Conservation (phyloP, 2,113 vertebrate species). For the Neomonachus schauinslandi region DNA sequence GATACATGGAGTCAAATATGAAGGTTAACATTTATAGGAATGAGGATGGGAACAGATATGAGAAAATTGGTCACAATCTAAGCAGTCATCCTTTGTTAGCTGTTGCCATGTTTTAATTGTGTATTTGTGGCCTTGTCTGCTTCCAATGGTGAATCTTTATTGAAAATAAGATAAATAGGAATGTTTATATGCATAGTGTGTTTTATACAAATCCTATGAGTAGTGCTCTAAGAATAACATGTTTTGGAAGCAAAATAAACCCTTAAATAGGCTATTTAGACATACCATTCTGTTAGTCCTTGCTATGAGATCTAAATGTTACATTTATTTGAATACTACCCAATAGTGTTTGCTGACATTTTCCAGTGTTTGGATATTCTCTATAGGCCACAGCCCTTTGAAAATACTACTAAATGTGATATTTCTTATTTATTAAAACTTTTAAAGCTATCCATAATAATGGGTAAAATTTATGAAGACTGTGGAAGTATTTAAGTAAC, state of each 20-base stretch:
- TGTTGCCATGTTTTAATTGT: neutral
- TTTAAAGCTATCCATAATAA: neutral
- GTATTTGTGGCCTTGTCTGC: neutral
- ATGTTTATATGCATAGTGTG: neutral
- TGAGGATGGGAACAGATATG: neutral
- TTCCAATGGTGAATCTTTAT: neutral
- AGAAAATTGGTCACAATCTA: neutral
- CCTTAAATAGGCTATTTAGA: constrained; percentile 34
- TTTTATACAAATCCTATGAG: constrained; percentile 23
- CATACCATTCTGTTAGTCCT: constrained; percentile 44
- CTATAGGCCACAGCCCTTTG: neutral
- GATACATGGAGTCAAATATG: neutral
- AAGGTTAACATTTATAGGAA: neutral
- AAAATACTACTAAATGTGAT: constrained; percentile 39
- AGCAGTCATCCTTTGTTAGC: neutral
- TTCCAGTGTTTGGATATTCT: constrained; percentile 33
- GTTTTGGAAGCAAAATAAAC: constrained; percentile 56
- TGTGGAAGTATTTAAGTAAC: neutral
- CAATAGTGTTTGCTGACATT: constrained; percentile 41
- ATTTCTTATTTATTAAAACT: constrained; percentile 25
- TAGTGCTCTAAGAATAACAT: constrained; percentile 32
- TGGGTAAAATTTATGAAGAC: neutral
- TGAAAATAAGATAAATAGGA: constrained; percentile 43
- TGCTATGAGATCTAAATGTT: constrained; percentile 20
- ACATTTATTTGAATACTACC: constrained; percentile 21